Percentiles rank a stretch among this genome's conserved stretches.
phyloP scores from a whole-genome alignment of 2,113 vertebrate genomes.

The Galeopterus variegatus region DNA sequence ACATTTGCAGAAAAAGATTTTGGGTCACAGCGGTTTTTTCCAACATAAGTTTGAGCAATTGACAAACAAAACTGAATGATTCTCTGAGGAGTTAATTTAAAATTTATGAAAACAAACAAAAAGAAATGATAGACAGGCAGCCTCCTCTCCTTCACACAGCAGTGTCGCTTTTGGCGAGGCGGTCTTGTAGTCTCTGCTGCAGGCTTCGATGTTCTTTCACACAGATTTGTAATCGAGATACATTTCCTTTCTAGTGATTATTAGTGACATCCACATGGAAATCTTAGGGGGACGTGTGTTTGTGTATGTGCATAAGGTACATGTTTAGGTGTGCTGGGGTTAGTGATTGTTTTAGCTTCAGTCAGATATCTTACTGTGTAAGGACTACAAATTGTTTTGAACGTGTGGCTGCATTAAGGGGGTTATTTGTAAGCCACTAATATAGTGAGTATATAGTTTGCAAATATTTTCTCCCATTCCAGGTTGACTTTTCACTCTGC shows the following conservation, averaged over 20 bases:
- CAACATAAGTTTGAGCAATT: not conserved
- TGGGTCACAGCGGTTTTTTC: not conserved
- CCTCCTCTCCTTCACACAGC: fast-evolving
- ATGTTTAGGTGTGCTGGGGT: not conserved
- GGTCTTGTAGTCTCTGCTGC: not conserved
- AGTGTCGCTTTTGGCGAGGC: not conserved
- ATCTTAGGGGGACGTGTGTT: not conserved
- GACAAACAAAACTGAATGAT: not conserved
- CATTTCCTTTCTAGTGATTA: not conserved
- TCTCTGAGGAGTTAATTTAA: constrained; percentile 35
- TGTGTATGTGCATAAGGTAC: too few relatives aligned
- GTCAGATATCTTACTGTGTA: not conserved
- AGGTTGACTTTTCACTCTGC: not conserved
- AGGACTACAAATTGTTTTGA: not conserved
- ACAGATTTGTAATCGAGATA: not conserved
- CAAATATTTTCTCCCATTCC: not conserved
- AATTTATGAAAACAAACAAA: constrained; percentile 33
- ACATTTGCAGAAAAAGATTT: not conserved
- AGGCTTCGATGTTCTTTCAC: not conserved
- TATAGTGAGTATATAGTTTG: not conserved
- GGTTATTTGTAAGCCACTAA: not conserved
- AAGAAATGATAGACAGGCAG: not conserved
- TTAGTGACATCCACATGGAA: not conserved
- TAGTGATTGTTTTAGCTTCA: not conserved
- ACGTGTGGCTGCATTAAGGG: not conserved